Conservation (phyloP, 2,797 vertebrate species). For the Hirundo rustica region DNA sequence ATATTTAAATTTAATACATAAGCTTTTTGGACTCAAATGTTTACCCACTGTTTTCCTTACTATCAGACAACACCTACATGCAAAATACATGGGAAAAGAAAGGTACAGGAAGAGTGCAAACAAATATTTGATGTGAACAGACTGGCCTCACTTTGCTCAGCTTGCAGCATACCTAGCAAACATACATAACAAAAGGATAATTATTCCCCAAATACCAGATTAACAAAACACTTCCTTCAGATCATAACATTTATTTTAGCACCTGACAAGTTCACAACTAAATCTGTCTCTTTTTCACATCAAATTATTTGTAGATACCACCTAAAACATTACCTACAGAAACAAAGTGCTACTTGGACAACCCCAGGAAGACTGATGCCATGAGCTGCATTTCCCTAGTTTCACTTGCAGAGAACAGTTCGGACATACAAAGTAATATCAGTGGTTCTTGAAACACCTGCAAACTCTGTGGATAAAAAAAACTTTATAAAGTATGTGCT, state of each 20-base stretch:
- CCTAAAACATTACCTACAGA: background rate
- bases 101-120: background rate
- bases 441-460: background rate
- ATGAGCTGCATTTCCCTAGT: background rate
- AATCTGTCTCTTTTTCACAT: background rate
- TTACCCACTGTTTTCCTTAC: slow-evolving; percentile 28
- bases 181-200: slow-evolving; percentile 2
- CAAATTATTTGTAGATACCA: background rate
- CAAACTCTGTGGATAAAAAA: background rate
- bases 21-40: slow-evolving; percentile 25
- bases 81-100: background rate
- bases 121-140: slow-evolving; percentile 51
- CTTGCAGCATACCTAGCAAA: slow-evolving; percentile 17
- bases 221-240: background rate
- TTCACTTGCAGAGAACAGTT: background rate
- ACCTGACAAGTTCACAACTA: background rate
- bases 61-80: slow-evolving; percentile 33
- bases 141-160: slow-evolving; percentile 20
- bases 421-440: background rate
- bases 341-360: background rate
- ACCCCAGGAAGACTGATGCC: background rate
- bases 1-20: slow-evolving; percentile 24
- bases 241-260: background rate
- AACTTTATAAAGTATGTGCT: background rate
- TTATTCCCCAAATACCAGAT: background rate